Base-by-base conservation (phyloP, 2,888 invertebrate species). In the Artemia sinica region DNA sequence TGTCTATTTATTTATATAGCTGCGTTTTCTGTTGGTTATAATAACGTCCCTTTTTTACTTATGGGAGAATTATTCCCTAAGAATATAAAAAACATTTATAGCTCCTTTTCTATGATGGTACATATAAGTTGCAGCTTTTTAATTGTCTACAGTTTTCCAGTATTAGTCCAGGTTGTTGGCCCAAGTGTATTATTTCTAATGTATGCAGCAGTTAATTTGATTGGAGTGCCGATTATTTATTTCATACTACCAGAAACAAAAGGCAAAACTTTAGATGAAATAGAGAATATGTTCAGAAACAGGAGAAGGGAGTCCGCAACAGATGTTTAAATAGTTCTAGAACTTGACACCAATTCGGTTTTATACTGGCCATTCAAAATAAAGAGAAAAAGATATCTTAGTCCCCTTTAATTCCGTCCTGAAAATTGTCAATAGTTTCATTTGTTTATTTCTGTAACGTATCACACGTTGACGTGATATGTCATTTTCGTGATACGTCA, bases 211-310 rank as follows among this genome's bases (percentile, higher is more conserved):
- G 58, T 58, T 8, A 58, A 18, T 18, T 58, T 58, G n/a, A 14
- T 58, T n/a, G 58, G 58, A 14, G 58, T 58, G 58, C 58, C 58
- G 18, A 14, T 58, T 58, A 18, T 58, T 18, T 58, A 14, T 58
- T 58, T 58, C 10, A n/a, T 58, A 18, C 58, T 58, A 14, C 58
- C 58, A n/a, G 58, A 58, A 58, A 58, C 58, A n/a, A 58, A 58
- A 18, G 58, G 58, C 8, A 58, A 58, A 18, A 58, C 14, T 10
- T 10, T 58, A 58, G 58, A 58, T 14, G 14, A 58, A 58, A 58
- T 58, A 8, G 58, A 58, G 18, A 8, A 58, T 14, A 9, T 58
- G 14, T 58, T 58, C 18, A n/a, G 18, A 58, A 58, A 58, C 28
- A 28, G 28, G 28, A 28, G 28, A 28, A 4, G 28, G 4, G 28